phyloP scores from a whole-genome alignment of 2,113 vertebrate species.

The Speoplatyrhinus poulsoni region DNA sequence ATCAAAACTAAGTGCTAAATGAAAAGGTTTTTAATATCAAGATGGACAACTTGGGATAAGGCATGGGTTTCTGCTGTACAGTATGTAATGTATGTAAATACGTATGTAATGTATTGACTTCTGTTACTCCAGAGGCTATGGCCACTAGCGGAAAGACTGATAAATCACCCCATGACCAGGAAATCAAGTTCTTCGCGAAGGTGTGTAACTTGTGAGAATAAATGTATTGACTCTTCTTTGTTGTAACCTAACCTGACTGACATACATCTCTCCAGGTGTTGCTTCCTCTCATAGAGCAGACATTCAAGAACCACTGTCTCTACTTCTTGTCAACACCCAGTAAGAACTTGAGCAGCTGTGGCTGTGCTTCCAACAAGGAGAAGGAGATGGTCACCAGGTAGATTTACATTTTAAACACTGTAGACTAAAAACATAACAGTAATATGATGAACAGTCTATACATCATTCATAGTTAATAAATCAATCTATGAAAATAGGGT shows the following conservation, averaged over 20 bases:
- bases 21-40: too few relatives aligned
- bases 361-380: slow-evolving; percentile 95
- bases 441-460: too few relatives aligned
- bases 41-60: too few relatives aligned
- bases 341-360: slow-evolving; percentile 90
- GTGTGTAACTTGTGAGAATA: slow-evolving; percentile 65
- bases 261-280: slow-evolving; percentile 79
- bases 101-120: neutral
- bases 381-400: slow-evolving; percentile 99
- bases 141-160: slow-evolving; percentile 93
- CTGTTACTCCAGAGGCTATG: slow-evolving; percentile 85
- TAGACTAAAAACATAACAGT: too few relatives aligned
- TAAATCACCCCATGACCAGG: slow-evolving; percentile 95
- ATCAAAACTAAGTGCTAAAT: too few relatives aligned
- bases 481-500: too few relatives aligned
- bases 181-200: slow-evolving; percentile 99
- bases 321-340: slow-evolving; percentile 94
- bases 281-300: slow-evolving; percentile 91
- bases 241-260: neutral
- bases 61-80: too few relatives aligned
- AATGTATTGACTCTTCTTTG: too few relatives aligned
- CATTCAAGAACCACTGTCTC: slow-evolving; percentile 93
- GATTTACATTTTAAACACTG: too few relatives aligned
- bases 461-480: too few relatives aligned
- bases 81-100: too few relatives aligned